A percentile compares a stretch with the other conserved stretches of the same genome.
phyloP scores from a whole-genome alignment of 2,113 vertebrate genomes.

The Podarcis cretensis region DNA sequence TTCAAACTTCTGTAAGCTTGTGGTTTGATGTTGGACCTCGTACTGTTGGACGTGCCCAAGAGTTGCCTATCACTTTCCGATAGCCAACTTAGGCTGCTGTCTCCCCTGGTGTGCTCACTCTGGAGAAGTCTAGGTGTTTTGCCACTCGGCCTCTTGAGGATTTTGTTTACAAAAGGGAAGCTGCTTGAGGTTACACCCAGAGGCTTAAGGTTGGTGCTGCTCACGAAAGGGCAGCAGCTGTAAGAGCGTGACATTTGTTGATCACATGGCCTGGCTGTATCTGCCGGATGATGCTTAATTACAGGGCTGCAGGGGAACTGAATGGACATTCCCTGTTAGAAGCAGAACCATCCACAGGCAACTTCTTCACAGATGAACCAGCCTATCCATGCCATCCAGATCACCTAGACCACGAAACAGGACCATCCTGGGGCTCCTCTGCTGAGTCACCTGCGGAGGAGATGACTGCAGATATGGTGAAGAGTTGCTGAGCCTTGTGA shows the following conservation, averaged over 20 bases:
- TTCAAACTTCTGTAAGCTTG: slow-evolving; percentile 4
- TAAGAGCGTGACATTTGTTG: not conserved
- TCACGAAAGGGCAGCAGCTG: slow-evolving; percentile 41
- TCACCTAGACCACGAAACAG: not conserved
- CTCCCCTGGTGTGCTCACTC: slow-evolving; percentile 9
- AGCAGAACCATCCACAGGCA: not conserved
- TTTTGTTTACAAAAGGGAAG: slow-evolving; percentile 6
- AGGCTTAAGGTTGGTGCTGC: not conserved
- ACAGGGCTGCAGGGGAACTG: rapidly evolving
- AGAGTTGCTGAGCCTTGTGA: not conserved
- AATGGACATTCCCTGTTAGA: not conserved
- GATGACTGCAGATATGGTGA: too few relatives aligned
- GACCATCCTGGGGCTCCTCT: too few relatives aligned
- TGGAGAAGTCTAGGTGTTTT: slow-evolving; percentile 47
- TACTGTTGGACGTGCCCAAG: not conserved
- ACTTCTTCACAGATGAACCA: not conserved
- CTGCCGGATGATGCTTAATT: rapidly evolving
- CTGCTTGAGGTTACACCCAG: slow-evolving; percentile 35
- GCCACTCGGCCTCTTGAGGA: slow-evolving; percentile 30
- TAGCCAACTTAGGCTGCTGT: slow-evolving; percentile 11
- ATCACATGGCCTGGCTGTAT: not conserved
- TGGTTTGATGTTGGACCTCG: not conserved
- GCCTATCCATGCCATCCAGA: not conserved
- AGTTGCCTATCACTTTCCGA: not conserved
- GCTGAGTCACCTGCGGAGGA: too few relatives aligned